Evolutionary conservation across 2,888 invertebrate genomes (phyloP).

Genomic region (Sussaba pulchella): DNA sequence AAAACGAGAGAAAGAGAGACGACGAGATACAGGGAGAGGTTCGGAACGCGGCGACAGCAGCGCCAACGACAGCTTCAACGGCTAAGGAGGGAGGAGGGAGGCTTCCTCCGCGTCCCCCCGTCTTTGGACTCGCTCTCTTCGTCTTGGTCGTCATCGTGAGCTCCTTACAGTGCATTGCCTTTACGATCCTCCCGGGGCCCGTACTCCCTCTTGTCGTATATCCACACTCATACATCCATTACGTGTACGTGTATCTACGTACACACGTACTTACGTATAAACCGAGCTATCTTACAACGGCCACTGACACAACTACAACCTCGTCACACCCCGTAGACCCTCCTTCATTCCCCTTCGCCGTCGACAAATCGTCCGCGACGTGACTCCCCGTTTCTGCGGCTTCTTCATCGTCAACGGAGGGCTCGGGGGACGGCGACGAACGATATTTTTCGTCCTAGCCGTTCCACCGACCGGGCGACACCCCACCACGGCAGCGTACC

Average conservation of each 20-base stretch:
- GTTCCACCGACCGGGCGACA: too few species aligned
- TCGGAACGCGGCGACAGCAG: constrained; percentile 26
- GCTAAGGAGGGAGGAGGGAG: constrained; percentile 48
- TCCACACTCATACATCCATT: not conserved
- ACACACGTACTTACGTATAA: not conserved
- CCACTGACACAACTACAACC: constrained; percentile 68
- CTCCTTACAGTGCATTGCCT: constrained; percentile 84
- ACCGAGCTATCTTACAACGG: constrained; percentile 2
- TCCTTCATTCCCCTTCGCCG: constrained; percentile 59
- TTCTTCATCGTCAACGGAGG: constrained; percentile 40
- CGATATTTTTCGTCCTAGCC: constrained; percentile 45
- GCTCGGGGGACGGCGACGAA: too few species aligned
- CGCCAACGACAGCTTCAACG: too few species aligned
- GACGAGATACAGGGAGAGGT: constrained; percentile 50
- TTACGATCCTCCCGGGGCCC: constrained; percentile 77
- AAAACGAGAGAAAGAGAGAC: too few species aligned
- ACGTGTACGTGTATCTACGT: constrained; percentile 16
- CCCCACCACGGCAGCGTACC: too few species aligned
- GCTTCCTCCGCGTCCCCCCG: constrained; percentile 35
- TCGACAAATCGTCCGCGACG: constrained; percentile 79
- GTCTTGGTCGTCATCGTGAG: constrained; percentile 78
- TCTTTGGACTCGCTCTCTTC: constrained; percentile 61
- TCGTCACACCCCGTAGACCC: constrained; percentile 81
- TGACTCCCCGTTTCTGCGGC: constrained; percentile 73
- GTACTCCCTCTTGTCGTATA: constrained; percentile 25